A percentile compares a stretch with the other conserved stretches of the same genome.
These are phyloP conservation scores for Colius striatus DNA, from an alignment of 2,113 vertebrate genomes.

Conservation along the genomic window DNA sequence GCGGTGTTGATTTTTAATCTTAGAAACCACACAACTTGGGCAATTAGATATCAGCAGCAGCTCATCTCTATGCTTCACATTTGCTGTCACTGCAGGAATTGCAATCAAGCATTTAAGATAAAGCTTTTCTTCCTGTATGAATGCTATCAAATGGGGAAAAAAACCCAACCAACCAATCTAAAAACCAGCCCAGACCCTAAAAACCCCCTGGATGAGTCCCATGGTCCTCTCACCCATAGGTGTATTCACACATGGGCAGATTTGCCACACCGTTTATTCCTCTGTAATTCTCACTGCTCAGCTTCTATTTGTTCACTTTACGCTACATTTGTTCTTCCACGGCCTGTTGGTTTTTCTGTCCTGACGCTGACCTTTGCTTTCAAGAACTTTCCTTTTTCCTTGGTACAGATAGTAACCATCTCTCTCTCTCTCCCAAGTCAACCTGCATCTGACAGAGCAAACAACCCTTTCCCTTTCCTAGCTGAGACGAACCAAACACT, in stretches of 20 bases:
- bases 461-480: neutral
- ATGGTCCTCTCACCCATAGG: neutral
- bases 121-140: neutral
- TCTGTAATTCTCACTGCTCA: neutral
- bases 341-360: neutral
- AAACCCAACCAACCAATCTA: neutral
- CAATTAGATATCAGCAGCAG: constrained; percentile 12
- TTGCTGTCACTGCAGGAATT: neutral
- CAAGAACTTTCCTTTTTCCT: neutral
- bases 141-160: neutral
- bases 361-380: neutral
- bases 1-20: neutral
- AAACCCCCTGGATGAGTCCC: neutral
- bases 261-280: neutral
- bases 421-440: neutral
- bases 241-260: neutral
- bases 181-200: neutral
- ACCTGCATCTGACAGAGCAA: neutral
- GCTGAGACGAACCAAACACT: neutral
- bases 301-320: neutral
- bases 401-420: neutral
- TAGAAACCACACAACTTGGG: neutral
- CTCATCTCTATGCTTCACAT: neutral
- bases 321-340: fast-evolving
- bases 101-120: constrained; percentile 19